phyloP scores from a whole-genome alignment of 2,113 vertebrate species.

The Cettia cetti region DNA sequence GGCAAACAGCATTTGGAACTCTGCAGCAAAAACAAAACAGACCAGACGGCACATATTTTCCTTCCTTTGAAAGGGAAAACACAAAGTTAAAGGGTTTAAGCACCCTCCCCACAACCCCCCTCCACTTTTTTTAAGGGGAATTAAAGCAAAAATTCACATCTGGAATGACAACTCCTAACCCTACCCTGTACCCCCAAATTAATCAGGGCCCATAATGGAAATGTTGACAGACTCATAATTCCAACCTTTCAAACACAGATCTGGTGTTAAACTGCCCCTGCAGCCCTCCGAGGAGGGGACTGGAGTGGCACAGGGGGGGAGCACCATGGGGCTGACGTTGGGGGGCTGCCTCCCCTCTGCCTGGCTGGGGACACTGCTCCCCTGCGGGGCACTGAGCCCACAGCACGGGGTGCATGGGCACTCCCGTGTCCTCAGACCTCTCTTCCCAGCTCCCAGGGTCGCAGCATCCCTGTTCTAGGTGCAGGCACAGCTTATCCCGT shows the following conservation, averaged over 20 bases:
- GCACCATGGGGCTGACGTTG: fast-evolving
- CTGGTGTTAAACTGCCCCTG: conserved; percentile 16
- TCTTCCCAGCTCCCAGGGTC: neutral
- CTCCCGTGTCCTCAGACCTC: fast-evolving
- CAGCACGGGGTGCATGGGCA: fast-evolving
- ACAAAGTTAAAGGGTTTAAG: conserved; percentile 47
- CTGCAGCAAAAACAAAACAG: conserved; percentile 46
- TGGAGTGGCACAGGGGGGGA: neutral
- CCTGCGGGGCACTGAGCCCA: fast-evolving
- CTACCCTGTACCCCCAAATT: conserved; percentile 22
- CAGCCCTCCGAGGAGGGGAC: neutral
- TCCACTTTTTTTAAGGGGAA: neutral
- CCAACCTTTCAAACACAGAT: conserved; percentile 42
- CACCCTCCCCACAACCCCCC: too few relatives aligned
- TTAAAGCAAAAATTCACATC: conserved; percentile 70
- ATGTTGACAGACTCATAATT: conserved; percentile 54
- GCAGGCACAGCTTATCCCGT: neutral
- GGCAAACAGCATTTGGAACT: conserved; percentile 45
- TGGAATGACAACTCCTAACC: conserved; percentile 64
- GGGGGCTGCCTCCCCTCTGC: neutral
- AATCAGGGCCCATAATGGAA: conserved; percentile 64
- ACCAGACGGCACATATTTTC: conserved; percentile 56
- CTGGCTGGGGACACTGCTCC: neutral
- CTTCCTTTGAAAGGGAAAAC: conserved; percentile 61
- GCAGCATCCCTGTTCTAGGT: neutral